Base-by-base conservation (phyloP, 2,888 invertebrate species). In the Tiliacea citrago region DNA sequence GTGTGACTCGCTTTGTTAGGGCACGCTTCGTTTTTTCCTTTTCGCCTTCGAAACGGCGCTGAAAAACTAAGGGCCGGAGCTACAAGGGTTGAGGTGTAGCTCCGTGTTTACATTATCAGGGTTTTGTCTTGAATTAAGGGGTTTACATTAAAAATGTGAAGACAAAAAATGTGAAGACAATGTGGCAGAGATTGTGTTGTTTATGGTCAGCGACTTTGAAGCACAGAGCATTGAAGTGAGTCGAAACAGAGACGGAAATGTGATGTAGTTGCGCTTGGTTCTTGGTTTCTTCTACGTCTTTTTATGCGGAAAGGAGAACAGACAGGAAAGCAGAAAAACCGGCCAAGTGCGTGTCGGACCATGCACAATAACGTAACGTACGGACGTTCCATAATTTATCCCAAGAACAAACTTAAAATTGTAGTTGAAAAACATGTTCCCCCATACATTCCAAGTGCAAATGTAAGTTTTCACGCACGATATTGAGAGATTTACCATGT, bases 11-110 rank as follows among this genome's bases (percentile, higher is more conserved):
- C 95, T 94, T 96, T 96, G 96, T 96, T 94, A 92, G 87, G 93
- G 93, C 95, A 96, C 95, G 96, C 94, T 93, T 94, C 93, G 94
- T 91, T 96, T 95, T 95, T 85, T 94, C 93, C 93, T 94, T 94
- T 94, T 93, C 93, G 92, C 92, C 93, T 93, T 92, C 91, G 90
- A 91, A 92, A 91, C 93, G 91, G 89, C 90, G 88, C 93, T 93
- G 91, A 92, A 86, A 84, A 86, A 84, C 85, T 84, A 86, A 86
- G 83, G 79, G 73, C 75, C 77, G 57, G 21, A 47, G 74, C 53
- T 79, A 86, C 79, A 87, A 83, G 83, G 86, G 86, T 84, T 84
- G 85, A 86, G 77, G 84, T 86, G 85, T 80, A 86, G 73, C 75
- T 63, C 55, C 63, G 81, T 86, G 86, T 86, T 85, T 83, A 86